phyloP scores from a whole-genome alignment of 2,888 invertebrate species.

The Ophion obscuratus region DNA sequence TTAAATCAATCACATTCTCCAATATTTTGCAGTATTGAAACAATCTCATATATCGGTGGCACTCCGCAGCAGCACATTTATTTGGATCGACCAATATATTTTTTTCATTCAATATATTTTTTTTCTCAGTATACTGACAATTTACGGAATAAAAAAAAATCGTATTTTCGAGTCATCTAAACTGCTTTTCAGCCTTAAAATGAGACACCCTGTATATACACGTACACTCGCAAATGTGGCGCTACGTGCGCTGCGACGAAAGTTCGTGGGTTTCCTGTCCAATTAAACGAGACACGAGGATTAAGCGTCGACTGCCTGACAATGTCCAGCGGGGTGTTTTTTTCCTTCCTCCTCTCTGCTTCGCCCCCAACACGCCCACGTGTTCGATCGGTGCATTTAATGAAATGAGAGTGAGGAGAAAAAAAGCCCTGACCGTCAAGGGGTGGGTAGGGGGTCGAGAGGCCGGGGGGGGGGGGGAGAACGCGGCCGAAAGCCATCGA shows the following conservation, averaged over 20 bases:
- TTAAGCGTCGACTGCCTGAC: conserved; percentile 55
- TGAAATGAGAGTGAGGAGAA: conserved; percentile 29
- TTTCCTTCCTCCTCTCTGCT: conserved; percentile 3
- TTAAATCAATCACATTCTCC: too few species aligned
- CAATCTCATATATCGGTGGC: too few species aligned
- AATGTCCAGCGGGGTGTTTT: conserved; percentile 39
- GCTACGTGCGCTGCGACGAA: conserved; percentile 49
- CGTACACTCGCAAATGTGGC: too few species aligned
- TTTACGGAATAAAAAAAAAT: too few species aligned
- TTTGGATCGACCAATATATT: too few species aligned
- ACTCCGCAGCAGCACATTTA: too few species aligned
- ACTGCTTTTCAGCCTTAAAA: too few species aligned
- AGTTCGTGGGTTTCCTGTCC: conserved; percentile 66
- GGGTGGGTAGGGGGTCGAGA: background rate
- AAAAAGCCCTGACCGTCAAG: background rate
- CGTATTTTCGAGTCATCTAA: too few species aligned
- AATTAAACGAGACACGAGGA: conserved; percentile 67
- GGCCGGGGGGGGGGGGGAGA: background rate
- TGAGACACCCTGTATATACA: too few species aligned
- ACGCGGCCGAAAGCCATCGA: background rate
- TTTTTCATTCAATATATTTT: too few species aligned
- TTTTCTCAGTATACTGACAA: too few species aligned
- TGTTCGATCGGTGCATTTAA: conserved; percentile 32
- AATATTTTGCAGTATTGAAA: too few species aligned
- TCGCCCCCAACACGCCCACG: conserved; percentile 29